Percentiles rank a stretch among this genome's conserved stretches.
These are phyloP conservation scores for Nymphicus hollandicus DNA, from an alignment of 2,113 vertebrate genomes.

Conservation along the genomic window DNA sequence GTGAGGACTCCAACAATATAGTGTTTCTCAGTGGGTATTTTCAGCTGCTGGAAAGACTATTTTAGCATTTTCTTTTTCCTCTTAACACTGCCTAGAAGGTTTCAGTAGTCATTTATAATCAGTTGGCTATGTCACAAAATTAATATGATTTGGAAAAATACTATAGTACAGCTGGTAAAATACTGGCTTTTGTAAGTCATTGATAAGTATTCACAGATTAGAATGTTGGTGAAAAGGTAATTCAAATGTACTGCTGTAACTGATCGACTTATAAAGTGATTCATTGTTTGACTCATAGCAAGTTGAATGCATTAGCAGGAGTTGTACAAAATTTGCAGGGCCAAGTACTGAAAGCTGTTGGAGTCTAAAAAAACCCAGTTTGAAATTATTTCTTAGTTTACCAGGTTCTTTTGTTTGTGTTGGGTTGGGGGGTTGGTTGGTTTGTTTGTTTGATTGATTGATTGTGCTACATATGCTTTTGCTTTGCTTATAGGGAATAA, in stretches of 20 bases:
- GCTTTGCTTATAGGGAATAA: slow-evolving; percentile 86
- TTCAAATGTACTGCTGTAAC: not conserved
- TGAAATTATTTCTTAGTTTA: not conserved
- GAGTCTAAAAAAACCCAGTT: slow-evolving; percentile 12
- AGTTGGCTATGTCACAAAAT: not conserved
- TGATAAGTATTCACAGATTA: not conserved
- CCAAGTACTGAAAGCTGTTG: slow-evolving; percentile 26
- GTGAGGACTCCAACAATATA: not conserved
- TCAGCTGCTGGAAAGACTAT: not conserved
- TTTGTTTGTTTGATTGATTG: slow-evolving; percentile 5
- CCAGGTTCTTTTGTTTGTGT: not conserved
- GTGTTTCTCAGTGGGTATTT: not conserved
- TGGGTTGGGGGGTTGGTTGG: not conserved
- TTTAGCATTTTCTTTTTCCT: not conserved
- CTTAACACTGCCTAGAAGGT: not conserved
- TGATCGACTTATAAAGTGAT: not conserved
- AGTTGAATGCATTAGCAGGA: slow-evolving; percentile 35
- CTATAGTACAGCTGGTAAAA: not conserved
- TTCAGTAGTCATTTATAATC: not conserved
- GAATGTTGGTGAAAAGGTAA: not conserved
- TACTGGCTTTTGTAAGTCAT: not conserved
- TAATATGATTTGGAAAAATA: not conserved
- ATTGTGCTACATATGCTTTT: not conserved
- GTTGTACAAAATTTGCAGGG: slow-evolving; percentile 21
- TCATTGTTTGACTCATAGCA: slow-evolving; percentile 21